These are phyloP conservation scores for Hormaphis cornu DNA, from an alignment of 1,140 invertebrate genomes.

Conservation along the genomic window DNA sequence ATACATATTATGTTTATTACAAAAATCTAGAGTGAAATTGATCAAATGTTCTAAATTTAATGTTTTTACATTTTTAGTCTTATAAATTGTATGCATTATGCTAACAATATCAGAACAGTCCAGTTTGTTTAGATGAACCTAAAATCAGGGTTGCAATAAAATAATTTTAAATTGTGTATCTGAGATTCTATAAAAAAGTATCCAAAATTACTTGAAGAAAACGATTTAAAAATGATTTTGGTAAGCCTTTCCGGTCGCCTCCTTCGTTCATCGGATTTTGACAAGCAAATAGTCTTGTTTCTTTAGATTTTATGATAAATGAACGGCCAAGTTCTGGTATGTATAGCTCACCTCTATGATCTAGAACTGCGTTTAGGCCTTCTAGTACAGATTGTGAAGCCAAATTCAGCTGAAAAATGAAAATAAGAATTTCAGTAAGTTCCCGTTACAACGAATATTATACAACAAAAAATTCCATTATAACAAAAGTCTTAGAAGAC, in stretches of 20 bases:
- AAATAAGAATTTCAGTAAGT: too few species aligned
- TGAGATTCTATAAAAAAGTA: not conserved
- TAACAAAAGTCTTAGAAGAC: not conserved
- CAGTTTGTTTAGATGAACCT: slow-evolving; percentile 11
- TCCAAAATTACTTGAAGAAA: slow-evolving; percentile 72
- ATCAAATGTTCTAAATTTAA: slow-evolving; percentile 12
- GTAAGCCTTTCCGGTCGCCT: slow-evolving; percentile 86
- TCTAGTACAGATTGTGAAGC: slow-evolving; percentile 97
- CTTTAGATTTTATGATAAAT: slow-evolving; percentile 60
- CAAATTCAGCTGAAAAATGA: slow-evolving; percentile 65
- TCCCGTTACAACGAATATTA: not conserved
- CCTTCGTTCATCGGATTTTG: slow-evolving; percentile 97
- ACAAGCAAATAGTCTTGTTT: slow-evolving; percentile 88
- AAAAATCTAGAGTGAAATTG: not conserved
- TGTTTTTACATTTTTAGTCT: not conserved
- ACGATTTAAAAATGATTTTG: slow-evolving; percentile 93
- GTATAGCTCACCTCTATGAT: slow-evolving; percentile 92
- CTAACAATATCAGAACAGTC: not conserved
- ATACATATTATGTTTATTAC: slow-evolving; percentile 49
- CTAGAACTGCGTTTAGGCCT: slow-evolving; percentile 95
- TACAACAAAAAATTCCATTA: not conserved
- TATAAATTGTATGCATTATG: not conserved
- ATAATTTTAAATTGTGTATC: not conserved
- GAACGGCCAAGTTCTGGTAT: slow-evolving; percentile 87
- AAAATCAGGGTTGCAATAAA: not conserved